These are phyloP conservation scores for Hofmannophila pseudospretella DNA, from an alignment of 2,888 invertebrate genomes.

Conservation along the genomic window DNA sequence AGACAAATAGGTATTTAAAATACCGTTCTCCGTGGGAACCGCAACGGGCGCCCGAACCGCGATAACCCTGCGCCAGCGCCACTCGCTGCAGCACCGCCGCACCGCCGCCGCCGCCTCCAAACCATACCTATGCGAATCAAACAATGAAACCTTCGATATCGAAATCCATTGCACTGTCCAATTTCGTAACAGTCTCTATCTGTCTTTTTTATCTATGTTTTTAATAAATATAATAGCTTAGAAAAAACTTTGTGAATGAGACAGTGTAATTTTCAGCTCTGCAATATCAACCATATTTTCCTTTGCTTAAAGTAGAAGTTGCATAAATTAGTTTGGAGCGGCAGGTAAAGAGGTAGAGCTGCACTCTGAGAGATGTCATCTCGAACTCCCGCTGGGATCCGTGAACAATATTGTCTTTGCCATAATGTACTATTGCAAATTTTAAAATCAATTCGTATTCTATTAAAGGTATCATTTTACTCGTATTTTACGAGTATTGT, in stretches of 20 bases:
- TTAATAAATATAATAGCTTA: conserved; percentile 26
- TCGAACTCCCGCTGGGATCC: conserved; percentile 65
- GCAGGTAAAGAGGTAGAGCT: conserved; percentile 54
- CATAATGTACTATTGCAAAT: conserved; percentile 67
- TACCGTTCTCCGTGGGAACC: conserved; percentile 73
- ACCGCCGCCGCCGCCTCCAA: conserved; percentile 20
- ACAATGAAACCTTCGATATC: conserved; percentile 63
- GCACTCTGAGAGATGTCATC: conserved; percentile 76
- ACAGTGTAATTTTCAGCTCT: no score
- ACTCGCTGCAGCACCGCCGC: conserved; percentile 32
- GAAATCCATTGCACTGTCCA: conserved; percentile 67
- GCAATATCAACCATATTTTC: conserved; percentile 33
- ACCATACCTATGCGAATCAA: conserved; percentile 41
- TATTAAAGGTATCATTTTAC: no score
- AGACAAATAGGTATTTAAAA: conserved; percentile 75
- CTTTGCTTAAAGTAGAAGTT: conserved; percentile 20
- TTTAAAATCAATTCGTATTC: conserved; percentile 71
- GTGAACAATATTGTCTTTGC: conserved; percentile 75
- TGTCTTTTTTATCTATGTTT: conserved; percentile 63
- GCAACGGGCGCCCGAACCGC: conserved; percentile 57
- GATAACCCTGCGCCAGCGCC: conserved; percentile 51
- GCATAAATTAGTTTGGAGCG: conserved; percentile 22
- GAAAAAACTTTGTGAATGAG: neutral
- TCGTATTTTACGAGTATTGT: no score
- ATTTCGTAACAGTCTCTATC: conserved; percentile 67